These are phyloP conservation scores for Seriola dumerili DNA, from an alignment of 2,113 vertebrate species.

Conservation along the genomic window DNA sequence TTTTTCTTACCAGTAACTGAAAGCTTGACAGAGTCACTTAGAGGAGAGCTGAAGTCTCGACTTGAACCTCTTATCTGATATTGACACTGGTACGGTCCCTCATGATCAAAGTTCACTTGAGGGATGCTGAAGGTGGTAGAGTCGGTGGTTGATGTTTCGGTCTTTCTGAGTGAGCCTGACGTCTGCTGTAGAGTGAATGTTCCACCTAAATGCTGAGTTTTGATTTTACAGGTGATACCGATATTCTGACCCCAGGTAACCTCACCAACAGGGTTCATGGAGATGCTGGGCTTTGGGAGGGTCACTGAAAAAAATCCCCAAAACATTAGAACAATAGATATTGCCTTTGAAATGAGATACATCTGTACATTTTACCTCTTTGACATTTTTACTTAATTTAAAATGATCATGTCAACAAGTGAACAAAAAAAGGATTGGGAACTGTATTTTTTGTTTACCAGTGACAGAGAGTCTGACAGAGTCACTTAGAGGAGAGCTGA, in stretches of 20 bases:
- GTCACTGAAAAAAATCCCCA: not conserved
- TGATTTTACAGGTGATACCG: not conserved
- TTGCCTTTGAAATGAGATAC: no score
- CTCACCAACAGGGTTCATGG: not conserved
- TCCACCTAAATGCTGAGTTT: not conserved
- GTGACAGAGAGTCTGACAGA: not conserved
- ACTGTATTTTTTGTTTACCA: not conserved
- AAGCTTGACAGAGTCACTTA: not conserved
- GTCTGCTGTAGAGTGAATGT: not conserved
- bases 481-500: not conserved
- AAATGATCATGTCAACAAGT: no score
- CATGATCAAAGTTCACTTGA: not conserved
- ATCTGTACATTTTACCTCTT: no score
- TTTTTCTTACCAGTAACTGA: not conserved
- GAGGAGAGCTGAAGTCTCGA: not conserved
- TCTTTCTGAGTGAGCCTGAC: not conserved
- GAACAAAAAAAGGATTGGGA: no score
- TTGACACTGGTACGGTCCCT: conserved; percentile 31
- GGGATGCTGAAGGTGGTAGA: not conserved
- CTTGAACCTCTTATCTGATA: not conserved
- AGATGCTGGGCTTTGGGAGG: conserved; percentile 2
- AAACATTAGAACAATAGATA: not conserved
- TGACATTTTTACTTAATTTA: no score
- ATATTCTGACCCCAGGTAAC: not conserved
- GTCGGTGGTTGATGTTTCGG: not conserved